Base-by-base conservation (phyloP, 2,113 vertebrate genomes). In the Platysteira castanea region DNA sequence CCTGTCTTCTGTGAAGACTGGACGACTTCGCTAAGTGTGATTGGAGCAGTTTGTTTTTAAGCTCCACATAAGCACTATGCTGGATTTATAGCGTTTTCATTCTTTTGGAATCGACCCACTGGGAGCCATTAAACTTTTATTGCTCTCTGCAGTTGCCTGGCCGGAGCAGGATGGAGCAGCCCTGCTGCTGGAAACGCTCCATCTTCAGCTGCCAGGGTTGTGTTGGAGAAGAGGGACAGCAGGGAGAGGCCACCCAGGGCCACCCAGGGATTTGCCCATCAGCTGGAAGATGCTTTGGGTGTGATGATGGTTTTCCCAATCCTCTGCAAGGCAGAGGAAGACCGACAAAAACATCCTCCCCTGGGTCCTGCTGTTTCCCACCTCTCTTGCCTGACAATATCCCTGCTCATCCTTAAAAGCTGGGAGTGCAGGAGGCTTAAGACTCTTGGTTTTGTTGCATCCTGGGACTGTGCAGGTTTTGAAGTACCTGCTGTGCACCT, bases 41-140 rank as follows among this genome's bases (percentile, higher is more conserved):
- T 98, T 97, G 97, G 97, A 98, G 97, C 97, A 90, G 97, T 98
- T 98, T 98, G 98, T 98, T 98, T 98, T 98, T 98, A 98, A 98
- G 98, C 98, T 98, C 95, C 96, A 96, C 97, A 97, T 98, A 98
- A 98, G 98, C 97, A 97, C 96, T 47, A 42, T 95, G 96, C 64
- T 96, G 98, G 98, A 98, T 98, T 98, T 98, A 98, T 98, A 95
- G 96, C 96, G 79, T 97, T 98, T 98, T 97, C 97, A 98, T 98
- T 98, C 97, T 97, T 97, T 95, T 94, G 26, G 95, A 98, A 98
- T 98, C 92, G 98, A 98, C 97, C 98, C 96, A 90, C 97, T 97
- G 98, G 98, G 98, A 98, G 90, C 97, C 97, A 98, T 98, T 98
- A 98, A 97, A 97, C 96, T 98, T 98, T 98, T 98, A 98, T 98